Base-by-base conservation (phyloP, 1,140 invertebrate species). In the Euschistus heros region DNA sequence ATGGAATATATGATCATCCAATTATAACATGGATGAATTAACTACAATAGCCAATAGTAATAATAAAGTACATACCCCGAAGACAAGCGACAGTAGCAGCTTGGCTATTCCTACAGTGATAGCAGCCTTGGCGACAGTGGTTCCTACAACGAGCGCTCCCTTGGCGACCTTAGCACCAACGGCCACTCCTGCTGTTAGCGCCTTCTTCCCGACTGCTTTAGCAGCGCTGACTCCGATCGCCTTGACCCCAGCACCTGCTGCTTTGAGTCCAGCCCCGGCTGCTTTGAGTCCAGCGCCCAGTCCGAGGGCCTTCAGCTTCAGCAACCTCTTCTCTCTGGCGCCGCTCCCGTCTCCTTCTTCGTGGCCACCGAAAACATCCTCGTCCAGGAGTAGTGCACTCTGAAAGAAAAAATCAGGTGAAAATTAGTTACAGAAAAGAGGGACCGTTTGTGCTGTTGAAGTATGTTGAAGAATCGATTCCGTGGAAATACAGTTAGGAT, bases 31-130 rank as follows among this genome's bases (percentile, higher is more conserved):
- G n/a, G n/a, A n/a, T n/a, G n/a, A n/a, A n/a, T n/a, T n/a, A n/a
- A n/a, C n/a, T n/a, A n/a, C n/a, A n/a, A n/a, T n/a, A n/a, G n/a
- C n/a, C n/a, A n/a, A n/a, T n/a, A n/a, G n/a, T n/a, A n/a, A n/a
- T n/a, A n/a, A n/a, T n/a, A n/a, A n/a, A n/a, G n/a, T n/a, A 69
- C 68, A 63, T 63, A 69, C 68, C 18, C 68, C 68, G 46, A 69
- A 69, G 30, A 69, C 63, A 44, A 69, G 66, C 20, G 50, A 63
- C n/a, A 69, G 63, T 14, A 69, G 57, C 0, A 69, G 50, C 42
- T 64, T 69, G 15, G 65, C 65, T 22, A 69, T 67, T 30, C 68
- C 68, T 17, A 69, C 63, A 4, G 65, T 66, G 18, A 66, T 61
- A 55, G 68, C 68, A 1, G 68, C 68, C 30, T 69, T 69, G n/a